Evolutionary conservation across 2,888 invertebrate species (phyloP), one percentile per base, ranked within the genome.

Genomic region (Notodonta ziczac): DNA sequence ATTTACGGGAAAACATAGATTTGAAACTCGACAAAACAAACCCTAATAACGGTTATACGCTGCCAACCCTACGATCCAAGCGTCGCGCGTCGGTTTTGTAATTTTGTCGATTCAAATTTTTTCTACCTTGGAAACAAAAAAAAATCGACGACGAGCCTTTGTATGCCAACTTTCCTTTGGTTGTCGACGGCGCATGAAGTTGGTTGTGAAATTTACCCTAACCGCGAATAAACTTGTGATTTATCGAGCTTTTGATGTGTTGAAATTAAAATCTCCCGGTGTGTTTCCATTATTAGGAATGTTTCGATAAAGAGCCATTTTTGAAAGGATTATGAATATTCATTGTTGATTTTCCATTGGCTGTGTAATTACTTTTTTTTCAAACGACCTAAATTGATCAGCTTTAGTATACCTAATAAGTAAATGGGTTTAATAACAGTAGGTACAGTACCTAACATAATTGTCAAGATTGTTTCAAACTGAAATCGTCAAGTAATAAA

Each of bases 31-130:
- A 42, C 10, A 10, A 42, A 42, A 32, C 7, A 7, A 3, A 35
- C 0, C 7, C 35, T 4, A 58, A 52, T 63, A 51, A 56, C n/a
- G 2, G n/a, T 13, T 46, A 42, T 13, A 4, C 55, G 2, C 24
- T 59, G 72, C 39, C 84, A 90, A 63, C 90, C 90, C 88, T 90
- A 81, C 46, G 63, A 64, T 71, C 70, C 76, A 73, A 81, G 81
- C 78, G 84, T 79, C 73, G 74, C 74, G 71, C 75, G 72, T 84
- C 72, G 85, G 87, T 89, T 89, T 90, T 86, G 86, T 90, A 87
- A 90, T 90, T 88, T 85, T 75, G 73, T 84, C 84, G 82, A 88
- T 89, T 88, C 87, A 86, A 87, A 80, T 87, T 89, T 90, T 90
- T 87, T 75, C 80, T 85, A 83, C 84, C 82, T 86, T 82, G 78